Base-by-base conservation (phyloP, 2,797 vertebrate species). In the Falco columbarius region DNA sequence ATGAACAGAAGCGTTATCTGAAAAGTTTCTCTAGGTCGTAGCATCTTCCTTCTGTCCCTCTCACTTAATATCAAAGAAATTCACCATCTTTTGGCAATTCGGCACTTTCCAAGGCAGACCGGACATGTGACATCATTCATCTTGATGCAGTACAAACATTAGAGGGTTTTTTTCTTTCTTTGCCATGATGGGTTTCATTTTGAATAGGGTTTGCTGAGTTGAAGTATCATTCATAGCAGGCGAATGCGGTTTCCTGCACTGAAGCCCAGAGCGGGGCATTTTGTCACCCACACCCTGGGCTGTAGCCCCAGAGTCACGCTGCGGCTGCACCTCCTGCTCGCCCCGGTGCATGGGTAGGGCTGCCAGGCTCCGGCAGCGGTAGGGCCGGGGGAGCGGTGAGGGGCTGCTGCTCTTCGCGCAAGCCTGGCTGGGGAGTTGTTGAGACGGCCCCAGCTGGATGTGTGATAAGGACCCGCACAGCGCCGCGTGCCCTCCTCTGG, bases 341-440 rank as follows among this genome's bases (percentile, higher is more conserved):
- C 8, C 42, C 21, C 42, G 1, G 1, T 2, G 5, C 1, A 0
- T 5, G 21, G 19, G 15, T 32, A 54, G 61, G 32, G 67, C 42
- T 19, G 9, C 1, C 16, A 2, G 23, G 40, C 47, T 36, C 21
- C 1, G 0, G 12, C 2, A 3, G 38, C n/a, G 19, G 21, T 13
- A 21, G 40, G 21, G 17, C 16, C 18, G 66, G n/a, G 16, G 30
- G 6, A 52, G 55, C 0, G 1, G 23, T 2, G 17, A 74, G 68
- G 38, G 23, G 30, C 34, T 6, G 6, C 27, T 47, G 61, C 30
- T 47, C 14, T 49, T 61, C 4, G 11, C 49, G 61, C 34, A 29
- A 42, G 18, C 32, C 51, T 49, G 62, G 14, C 46, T 75, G 59
- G 34, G 27, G 22, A 36, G 36, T 15, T 7, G 0, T 19, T 8